A percentile compares a stretch with the other conserved stretches of the same genome.
phyloP scores from a whole-genome alignment of 2,797 vertebrate genomes.

The Acipenser oxyrinchus region DNA sequence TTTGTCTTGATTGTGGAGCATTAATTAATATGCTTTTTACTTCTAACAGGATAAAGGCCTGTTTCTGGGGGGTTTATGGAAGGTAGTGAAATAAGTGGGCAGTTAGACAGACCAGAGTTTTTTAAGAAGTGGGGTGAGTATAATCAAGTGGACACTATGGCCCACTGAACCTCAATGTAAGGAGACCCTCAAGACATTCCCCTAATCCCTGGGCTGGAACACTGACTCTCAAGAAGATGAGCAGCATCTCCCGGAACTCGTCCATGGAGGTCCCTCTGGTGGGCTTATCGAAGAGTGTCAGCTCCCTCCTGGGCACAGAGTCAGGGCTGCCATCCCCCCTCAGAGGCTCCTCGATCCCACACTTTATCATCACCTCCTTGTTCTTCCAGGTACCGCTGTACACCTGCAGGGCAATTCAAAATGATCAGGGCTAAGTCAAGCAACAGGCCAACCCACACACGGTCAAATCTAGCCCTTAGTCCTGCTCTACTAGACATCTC shows the following conservation, averaged over 20 bases:
- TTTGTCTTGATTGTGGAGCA: no score
- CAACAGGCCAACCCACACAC: not conserved
- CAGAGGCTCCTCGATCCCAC: slow-evolving; percentile 66
- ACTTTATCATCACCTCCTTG: slow-evolving; percentile 85
- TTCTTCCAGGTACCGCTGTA: slow-evolving; percentile 87
- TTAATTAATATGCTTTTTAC: no score
- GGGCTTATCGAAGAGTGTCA: slow-evolving; percentile 84
- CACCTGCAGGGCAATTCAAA: slow-evolving; percentile 55
- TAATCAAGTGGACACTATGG: no score
- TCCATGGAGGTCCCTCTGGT: slow-evolving; percentile 90
- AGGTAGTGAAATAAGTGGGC: no score
- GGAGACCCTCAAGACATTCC: no score
- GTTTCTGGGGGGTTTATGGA: no score
- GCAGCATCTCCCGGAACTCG: slow-evolving; percentile 92
- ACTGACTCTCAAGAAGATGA: slow-evolving; percentile 81
- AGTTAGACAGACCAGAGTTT: no score
- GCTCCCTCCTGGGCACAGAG: slow-evolving; percentile 52
- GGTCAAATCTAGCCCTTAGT: no score
- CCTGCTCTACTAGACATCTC: no score
- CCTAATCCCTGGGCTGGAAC: not conserved
- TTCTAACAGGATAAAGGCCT: no score
- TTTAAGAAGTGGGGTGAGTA: no score
- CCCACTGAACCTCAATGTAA: no score
- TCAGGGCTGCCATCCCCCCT: slow-evolving; percentile 53
- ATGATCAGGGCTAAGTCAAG: not conserved